A percentile compares a stretch with the other conserved stretches of the same genome.
Conservation (phyloP, 2,888 invertebrate species). For the Eristalinus sepulchralis region DNA sequence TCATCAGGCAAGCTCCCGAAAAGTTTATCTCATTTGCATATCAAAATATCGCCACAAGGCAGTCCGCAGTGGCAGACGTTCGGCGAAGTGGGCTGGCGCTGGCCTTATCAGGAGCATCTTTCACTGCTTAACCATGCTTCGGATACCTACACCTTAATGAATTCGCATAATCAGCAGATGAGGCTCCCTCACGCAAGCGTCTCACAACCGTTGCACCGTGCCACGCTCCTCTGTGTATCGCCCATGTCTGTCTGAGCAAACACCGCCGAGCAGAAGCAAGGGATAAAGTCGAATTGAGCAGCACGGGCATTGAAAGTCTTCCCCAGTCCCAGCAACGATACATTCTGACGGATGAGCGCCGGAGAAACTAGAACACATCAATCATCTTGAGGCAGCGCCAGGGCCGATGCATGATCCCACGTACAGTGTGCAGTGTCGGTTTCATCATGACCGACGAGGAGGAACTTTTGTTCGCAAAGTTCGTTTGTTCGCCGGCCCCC, state of each 20-base stretch:
- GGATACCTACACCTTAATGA: slow-evolving; percentile 28
- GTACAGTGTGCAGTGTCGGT: not conserved
- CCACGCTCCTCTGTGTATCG: too few species aligned
- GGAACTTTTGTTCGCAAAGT: not conserved
- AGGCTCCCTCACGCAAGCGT: not conserved
- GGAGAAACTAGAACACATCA: slow-evolving; percentile 10
- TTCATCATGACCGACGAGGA: not conserved
- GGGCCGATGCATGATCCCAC: not conserved
- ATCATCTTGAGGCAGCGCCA: slow-evolving; percentile 21
- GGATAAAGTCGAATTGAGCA: not conserved
- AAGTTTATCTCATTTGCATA: slow-evolving; percentile 61
- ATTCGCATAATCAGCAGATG: slow-evolving; percentile 33
- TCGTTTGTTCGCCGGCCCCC: not conserved
- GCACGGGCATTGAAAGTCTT: not conserved
- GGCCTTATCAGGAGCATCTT: not conserved
- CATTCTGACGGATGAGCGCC: not conserved
- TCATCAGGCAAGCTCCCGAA: slow-evolving; percentile 36
- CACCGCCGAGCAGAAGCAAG: not conserved
- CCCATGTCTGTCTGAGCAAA: not conserved
- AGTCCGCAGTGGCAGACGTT: not conserved
- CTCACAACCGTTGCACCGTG: not conserved
- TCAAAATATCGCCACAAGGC: slow-evolving; percentile 18
- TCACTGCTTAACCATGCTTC: not conserved
- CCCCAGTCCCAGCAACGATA: not conserved
- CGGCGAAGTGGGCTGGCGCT: not conserved